These are phyloP conservation scores for Lepidochrysops patricia DNA, from an alignment of 2,888 invertebrate genomes.

Conservation along the genomic window DNA sequence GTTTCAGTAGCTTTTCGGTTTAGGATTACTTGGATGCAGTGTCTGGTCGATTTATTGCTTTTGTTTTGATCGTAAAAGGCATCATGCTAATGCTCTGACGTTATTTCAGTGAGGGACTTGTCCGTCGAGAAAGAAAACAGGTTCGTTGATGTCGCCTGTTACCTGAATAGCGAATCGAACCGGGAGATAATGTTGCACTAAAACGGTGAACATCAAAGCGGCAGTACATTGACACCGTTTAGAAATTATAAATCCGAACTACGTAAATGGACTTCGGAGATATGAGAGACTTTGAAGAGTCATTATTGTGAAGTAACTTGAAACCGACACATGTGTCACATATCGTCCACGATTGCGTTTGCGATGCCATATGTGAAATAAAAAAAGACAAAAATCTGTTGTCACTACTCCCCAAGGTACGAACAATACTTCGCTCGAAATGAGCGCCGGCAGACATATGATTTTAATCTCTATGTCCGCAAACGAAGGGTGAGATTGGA, in stretches of 20 bases:
- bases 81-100: slow-evolving; percentile 25
- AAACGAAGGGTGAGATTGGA: slow-evolving; percentile 36
- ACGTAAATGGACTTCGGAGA: slow-evolving; percentile 48
- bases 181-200: slow-evolving; percentile 38
- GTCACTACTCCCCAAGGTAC: slow-evolving; percentile 69
- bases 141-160: slow-evolving; percentile 47
- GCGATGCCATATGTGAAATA: slow-evolving; percentile 72
- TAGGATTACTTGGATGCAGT: slow-evolving; percentile 42
- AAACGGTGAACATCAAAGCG: slow-evolving; percentile 59
- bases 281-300: slow-evolving; percentile 65
- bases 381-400: slow-evolving; percentile 69
- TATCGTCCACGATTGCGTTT: slow-evolving; percentile 73
- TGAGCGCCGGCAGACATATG: slow-evolving; percentile 26
- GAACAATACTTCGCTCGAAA: slow-evolving; percentile 60
- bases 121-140: slow-evolving; percentile 30
- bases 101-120: slow-evolving; percentile 28
- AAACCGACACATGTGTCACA: slow-evolving; percentile 72
- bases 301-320: slow-evolving; percentile 67
- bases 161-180: slow-evolving; percentile 27
- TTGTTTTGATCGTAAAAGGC: slow-evolving; percentile 37
- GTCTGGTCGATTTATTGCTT: slow-evolving; percentile 39
- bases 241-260: slow-evolving; percentile 49
- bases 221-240: slow-evolving; percentile 45
- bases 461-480: slow-evolving; percentile 39
- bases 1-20: slow-evolving; percentile 58